Evolutionary conservation across 2,797 vertebrate species (phyloP), one percentile per base, ranked within the genome.

Genomic region (Aulostomus chinensis): DNA sequence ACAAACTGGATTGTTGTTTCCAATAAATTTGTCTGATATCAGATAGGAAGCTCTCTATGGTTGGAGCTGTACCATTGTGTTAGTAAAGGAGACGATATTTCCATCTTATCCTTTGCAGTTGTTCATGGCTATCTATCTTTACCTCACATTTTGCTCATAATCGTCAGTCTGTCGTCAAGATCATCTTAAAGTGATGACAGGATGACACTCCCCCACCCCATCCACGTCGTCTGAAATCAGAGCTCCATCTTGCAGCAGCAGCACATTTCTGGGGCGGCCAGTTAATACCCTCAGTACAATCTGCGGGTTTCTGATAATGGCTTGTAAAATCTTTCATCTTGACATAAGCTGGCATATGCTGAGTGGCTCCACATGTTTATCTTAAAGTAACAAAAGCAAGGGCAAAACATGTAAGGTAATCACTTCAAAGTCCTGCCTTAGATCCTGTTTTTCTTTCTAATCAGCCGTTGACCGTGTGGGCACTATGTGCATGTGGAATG

Each of bases 341-440:
- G 83, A 87, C 84, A 77, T 87, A 87, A 89, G 83, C 88, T 86
- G 85, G 78, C 77, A 73, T 80, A 73, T 86, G 88, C 88, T 89
- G 85, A 89, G 84, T 83, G 68, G 67, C 67, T 84, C 70, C 53
- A 57, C 65, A 45, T 87, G 81, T 89, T 89, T 87, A 87, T 88
- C 84, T 86, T 72, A 48, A 66, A 67, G 69, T 69, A 86, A 86
- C 77, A 84, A 87, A 80, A 69, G 78, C 70, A 33, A 59, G 66
- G 65, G 76, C 65, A 66, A 78, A 80, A 79, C 82, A 83, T 79
- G 78, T 64, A 66, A 80, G 77, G 82, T 87, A 84, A 87, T 87
- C 80, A 84, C 86, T 86, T 87, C 77, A 88, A 88, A 88, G 82
- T 84, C 56, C 42, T 7, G 72, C 55, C 48, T 78, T 73, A 82